These are phyloP conservation scores for Thalassophryne amazonica DNA, from an alignment of 2,797 vertebrate species.

Conservation along the genomic window DNA sequence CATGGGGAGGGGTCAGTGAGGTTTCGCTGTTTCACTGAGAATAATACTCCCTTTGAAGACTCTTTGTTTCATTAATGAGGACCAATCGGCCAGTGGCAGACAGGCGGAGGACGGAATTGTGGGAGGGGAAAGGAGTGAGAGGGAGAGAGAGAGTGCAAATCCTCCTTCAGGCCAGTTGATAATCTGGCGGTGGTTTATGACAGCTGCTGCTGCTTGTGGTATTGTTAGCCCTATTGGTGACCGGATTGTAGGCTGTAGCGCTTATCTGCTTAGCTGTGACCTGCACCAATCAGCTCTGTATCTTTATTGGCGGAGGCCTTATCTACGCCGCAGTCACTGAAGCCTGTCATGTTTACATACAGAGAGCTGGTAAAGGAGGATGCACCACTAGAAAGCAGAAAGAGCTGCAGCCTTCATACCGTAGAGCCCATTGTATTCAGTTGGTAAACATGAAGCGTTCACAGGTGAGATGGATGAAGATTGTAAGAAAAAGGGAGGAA, in stretches of 20 bases:
- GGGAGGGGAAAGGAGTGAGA: constrained; percentile 30
- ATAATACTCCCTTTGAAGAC: constrained; percentile 76
- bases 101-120: constrained; percentile 48
- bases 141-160: constrained; percentile 14
- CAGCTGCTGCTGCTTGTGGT: constrained; percentile 12
- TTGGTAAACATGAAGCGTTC: neutral
- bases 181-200: constrained; percentile 52
- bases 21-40: constrained; percentile 63
- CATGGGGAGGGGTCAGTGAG: constrained; percentile 38
- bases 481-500: constrained; percentile 1
- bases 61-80: constrained; percentile 69
- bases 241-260: constrained; percentile 14
- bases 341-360: constrained; percentile 61
- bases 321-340: constrained; percentile 47
- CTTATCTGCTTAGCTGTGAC: constrained; percentile 53
- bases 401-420: constrained; percentile 39
- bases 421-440: constrained; percentile 35
- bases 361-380: constrained; percentile 23
- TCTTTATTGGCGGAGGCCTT: constrained; percentile 55
- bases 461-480: constrained; percentile 17
- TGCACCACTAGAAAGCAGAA: constrained; percentile 1
- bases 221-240: constrained; percentile 15
- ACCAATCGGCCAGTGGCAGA: constrained; percentile 53
- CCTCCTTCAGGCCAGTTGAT: constrained; percentile 28
- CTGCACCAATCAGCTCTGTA: constrained; percentile 49